A percentile compares a stretch with the other conserved stretches of the same genome.
Evolutionary conservation across 2,113 vertebrate species (phyloP).

Genomic region (Oxyruncus cristatus): DNA sequence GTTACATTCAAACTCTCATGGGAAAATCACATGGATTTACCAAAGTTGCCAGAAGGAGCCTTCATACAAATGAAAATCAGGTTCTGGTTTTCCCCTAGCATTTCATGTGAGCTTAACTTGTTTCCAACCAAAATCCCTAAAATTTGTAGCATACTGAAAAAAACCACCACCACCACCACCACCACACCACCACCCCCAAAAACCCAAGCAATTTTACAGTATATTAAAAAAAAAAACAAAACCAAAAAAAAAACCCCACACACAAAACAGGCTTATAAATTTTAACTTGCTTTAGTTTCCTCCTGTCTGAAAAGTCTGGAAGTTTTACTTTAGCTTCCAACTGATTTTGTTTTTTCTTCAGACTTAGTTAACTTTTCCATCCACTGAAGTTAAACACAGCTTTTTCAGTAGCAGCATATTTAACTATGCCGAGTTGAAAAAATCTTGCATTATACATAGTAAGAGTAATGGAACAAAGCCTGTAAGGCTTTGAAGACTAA

Average conservation of each 20-base stretch:
- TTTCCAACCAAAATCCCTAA: neutral
- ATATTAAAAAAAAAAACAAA: neutral
- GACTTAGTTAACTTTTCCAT: neutral
- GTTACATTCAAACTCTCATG: neutral
- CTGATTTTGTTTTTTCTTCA: neutral
- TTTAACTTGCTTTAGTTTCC: neutral
- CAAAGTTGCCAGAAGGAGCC: neutral
- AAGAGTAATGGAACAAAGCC: neutral
- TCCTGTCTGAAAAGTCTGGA: neutral
- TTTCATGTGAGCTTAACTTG: neutral
- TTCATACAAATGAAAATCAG: neutral
- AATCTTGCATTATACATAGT: neutral
- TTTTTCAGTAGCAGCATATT: neutral
- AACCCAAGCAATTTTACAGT: neutral
- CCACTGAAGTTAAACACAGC: neutral
- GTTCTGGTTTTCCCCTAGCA: neutral
- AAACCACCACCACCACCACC: neutral
- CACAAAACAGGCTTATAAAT: neutral
- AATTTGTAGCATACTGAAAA: neutral
- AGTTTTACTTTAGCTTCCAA: neutral
- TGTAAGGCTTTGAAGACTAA: neutral
- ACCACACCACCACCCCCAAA: neutral
- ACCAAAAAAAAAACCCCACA: too few species aligned
- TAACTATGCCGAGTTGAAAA: neutral
- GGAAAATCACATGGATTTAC: neutral